A percentile compares a stretch with the other conserved stretches of the same genome.
Conservation (phyloP, 2,113 vertebrate species). For the Tyto alba region DNA sequence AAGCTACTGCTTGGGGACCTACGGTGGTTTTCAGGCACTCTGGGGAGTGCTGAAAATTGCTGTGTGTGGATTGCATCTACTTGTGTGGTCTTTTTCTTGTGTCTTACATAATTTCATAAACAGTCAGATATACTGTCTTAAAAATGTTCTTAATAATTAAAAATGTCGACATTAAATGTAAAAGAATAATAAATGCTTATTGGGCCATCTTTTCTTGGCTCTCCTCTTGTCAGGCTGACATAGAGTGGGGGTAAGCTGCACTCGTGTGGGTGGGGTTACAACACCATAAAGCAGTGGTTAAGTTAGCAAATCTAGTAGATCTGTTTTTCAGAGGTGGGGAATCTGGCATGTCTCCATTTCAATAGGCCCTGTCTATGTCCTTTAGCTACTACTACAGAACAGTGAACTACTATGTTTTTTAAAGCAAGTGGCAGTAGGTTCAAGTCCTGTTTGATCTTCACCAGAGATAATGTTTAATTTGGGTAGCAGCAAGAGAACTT, state of each 20-base stretch:
- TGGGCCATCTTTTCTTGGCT: neutral
- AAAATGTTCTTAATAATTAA: neutral
- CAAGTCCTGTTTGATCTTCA: neutral
- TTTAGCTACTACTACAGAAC: neutral
- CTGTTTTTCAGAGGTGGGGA: neutral
- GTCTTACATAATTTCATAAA: neutral
- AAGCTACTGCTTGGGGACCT: neutral
- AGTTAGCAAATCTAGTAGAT: neutral
- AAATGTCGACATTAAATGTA: neutral
- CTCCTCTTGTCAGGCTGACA: neutral
- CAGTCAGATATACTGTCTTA: neutral
- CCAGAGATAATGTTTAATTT: neutral
- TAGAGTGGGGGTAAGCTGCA: neutral
- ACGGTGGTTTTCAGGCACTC: neutral
- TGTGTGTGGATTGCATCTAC: neutral
- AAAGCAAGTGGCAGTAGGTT: neutral
- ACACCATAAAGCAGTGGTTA: neutral
- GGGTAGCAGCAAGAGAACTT: neutral
- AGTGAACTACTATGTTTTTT: neutral
- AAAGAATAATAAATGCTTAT: neutral
- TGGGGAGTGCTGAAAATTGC: neutral
- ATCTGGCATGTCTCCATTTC: neutral
- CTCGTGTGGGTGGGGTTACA: neutral
- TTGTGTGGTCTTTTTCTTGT: neutral
- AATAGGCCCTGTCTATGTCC: neutral